These are phyloP conservation scores for Thrips palmi DNA, from an alignment of 1,140 invertebrate species.

Conservation along the genomic window DNA sequence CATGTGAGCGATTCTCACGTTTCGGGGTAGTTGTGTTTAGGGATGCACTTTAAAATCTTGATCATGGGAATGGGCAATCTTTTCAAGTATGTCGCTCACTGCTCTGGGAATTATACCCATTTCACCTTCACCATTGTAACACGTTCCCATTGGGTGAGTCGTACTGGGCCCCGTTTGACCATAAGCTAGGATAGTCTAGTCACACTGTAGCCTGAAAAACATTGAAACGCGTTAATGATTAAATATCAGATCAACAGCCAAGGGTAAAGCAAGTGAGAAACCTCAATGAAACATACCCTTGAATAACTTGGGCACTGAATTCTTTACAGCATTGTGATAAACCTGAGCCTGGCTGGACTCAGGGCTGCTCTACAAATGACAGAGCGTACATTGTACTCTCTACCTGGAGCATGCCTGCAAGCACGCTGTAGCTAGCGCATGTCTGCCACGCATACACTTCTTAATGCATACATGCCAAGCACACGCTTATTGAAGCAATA, in stretches of 20 bases:
- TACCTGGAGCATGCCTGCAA: too few species aligned
- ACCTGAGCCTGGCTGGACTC: conserved; percentile 1
- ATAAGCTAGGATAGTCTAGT: conserved; percentile 84
- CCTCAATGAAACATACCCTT: conserved; percentile 10
- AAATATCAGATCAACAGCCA: too few species aligned
- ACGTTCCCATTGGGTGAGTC: conserved; percentile 82
- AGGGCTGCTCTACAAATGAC: too few species aligned
- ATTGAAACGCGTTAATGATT: too few species aligned
- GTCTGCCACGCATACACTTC: too few species aligned
- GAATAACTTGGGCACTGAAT: conserved; percentile 4
- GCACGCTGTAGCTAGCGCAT: too few species aligned
- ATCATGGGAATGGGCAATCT: conserved; percentile 36
- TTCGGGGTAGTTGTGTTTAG: too few species aligned
- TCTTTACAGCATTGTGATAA: conserved; percentile 3
- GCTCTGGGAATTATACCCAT: conserved; percentile 74
- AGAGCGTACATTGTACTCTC: too few species aligned
- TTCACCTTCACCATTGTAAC: conserved; percentile 39
- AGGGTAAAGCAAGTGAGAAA: too few species aligned
- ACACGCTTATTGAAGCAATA: too few species aligned
- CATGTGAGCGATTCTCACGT: too few species aligned
- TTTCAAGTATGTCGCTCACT: conserved; percentile 62
- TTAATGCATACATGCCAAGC: too few species aligned
- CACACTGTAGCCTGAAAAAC: conserved; percentile 63
- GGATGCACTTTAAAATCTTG: conserved; percentile 54
- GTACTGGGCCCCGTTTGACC: conserved; percentile 90